Conservation (phyloP, 2,888 invertebrate genomes). For the Polydrusus cervinus region DNA sequence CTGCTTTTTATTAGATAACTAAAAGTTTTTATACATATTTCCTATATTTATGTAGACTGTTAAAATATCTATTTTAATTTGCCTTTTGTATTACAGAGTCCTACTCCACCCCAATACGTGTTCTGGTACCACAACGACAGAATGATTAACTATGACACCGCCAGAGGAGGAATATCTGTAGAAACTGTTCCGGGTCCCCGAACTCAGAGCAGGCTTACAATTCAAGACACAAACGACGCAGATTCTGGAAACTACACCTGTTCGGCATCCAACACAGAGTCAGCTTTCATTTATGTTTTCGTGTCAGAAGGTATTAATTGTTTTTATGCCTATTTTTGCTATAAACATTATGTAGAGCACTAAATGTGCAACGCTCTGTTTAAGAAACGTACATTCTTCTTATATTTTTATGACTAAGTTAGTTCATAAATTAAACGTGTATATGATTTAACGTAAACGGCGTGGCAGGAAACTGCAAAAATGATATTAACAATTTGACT, state of each 20-base stretch:
- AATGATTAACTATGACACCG: slow-evolving; percentile 94
- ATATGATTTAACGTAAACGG: no score
- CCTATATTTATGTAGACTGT: no score
- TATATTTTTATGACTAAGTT: no score
- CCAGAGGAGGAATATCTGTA: slow-evolving; percentile 87
- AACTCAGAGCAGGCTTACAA: slow-evolving; percentile 89
- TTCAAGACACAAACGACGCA: slow-evolving; percentile 85
- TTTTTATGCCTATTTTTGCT: background rate
- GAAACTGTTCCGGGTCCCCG: slow-evolving; percentile 88
- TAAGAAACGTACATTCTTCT: no score
- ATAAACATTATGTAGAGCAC: no score
- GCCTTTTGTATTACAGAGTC: slow-evolving; percentile 77
- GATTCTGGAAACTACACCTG: slow-evolving; percentile 95
- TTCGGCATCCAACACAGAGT: slow-evolving; percentile 91
- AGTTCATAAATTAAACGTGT: no score
- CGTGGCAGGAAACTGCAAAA: no score
- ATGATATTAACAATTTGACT: no score
- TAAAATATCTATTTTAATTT: no score
- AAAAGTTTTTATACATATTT: no score
- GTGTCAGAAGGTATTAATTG: slow-evolving; percentile 86
- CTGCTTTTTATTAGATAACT: no score
- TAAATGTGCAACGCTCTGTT: no score
- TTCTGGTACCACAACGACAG: slow-evolving; percentile 97
- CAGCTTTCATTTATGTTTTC: slow-evolving; percentile 91
- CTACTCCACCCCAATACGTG: slow-evolving; percentile 93